Evolutionary conservation across 92 coral and sea anemone species (phyloP), one percentile per base, ranked within the genome.

Genomic region (Virgularia gustaviana): DNA sequence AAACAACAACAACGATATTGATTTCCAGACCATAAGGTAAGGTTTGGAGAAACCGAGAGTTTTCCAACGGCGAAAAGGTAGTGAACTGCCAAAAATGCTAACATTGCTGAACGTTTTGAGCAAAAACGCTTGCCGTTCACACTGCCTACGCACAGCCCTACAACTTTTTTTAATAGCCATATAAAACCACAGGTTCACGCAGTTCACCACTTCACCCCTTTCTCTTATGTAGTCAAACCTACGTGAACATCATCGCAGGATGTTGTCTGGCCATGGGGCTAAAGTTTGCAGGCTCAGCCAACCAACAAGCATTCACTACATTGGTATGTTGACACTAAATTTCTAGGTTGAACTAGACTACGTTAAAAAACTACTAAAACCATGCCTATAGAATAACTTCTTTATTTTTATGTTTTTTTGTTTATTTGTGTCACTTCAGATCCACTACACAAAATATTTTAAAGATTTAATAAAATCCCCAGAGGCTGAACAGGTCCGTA

Each of bases 231-330:
- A 92, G 98, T 73, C 98, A 92, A 85, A 89, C 98, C 19, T 79
- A 84, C 31, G 94, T 89, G 53, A 92, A 87, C 58, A 92, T 92
- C 31, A 85, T 92, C 49, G 98, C 96, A 15, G 98, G 98, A 6
- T 92, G 96, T 60, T 92, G 98, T 63, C 86, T 92, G 85, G 98
- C 94, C 49, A 86, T 92, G 90, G 98, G 90, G 15, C 72, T 92
- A 70, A 89, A 88, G 72, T 92, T 92, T 78, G 91, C 98, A 22
- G 96, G 98, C 54, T 92, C 98, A 32, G 89, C 91, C 75, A 92
- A 92, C 54, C 87, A 84, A 55, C 83, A 92, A 70, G 98, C 98
- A 2, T 92, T 89, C 37, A 75, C 68, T 51, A 86, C 94, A 39
- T 65, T 92, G 83, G 98, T 92, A 76, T 45, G 77, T 75, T 9